These are phyloP conservation scores for Cheilosia scutellata DNA, from an alignment of 2,888 invertebrate genomes.

Conservation along the genomic window DNA sequence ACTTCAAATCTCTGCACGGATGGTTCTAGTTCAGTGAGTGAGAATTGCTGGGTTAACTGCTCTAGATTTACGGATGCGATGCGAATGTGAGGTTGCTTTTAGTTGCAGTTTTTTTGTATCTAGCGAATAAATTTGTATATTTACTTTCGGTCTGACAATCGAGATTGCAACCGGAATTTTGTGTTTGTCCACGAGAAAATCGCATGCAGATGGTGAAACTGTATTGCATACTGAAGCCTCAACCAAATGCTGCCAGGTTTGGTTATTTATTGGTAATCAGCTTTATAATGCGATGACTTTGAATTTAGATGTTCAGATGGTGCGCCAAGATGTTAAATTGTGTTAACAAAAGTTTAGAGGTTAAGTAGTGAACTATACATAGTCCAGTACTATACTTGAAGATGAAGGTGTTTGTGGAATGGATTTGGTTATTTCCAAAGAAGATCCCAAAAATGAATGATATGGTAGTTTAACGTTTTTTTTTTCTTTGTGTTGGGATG, in stretches of 20 bases:
- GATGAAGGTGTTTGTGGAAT: neutral
- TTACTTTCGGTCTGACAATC: conserved; percentile 25
- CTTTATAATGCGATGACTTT: conserved; percentile 19
- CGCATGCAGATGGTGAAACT: conserved; percentile 41
- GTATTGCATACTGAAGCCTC: conserved; percentile 20
- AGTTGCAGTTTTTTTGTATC: neutral
- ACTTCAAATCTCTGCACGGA: conserved; percentile 45
- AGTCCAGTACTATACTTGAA: no score
- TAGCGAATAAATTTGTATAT: conserved; percentile 27
- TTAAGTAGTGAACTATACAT: neutral
- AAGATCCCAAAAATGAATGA: no score
- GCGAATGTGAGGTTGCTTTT: conserved; percentile 5
- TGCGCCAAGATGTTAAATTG: neutral
- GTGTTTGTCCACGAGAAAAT: neutral
- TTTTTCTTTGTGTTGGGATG: neutral
- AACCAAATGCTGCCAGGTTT: conserved; percentile 36
- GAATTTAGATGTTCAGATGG: conserved; percentile 27
- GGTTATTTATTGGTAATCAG: conserved; percentile 38
- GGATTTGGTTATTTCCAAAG: neutral
- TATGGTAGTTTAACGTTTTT: neutral
- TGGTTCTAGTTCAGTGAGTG: conserved; percentile 50
- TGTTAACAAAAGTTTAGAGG: neutral
- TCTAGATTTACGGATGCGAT: conserved; percentile 50
- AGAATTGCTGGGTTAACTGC: conserved; percentile 31
- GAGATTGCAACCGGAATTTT: conserved; percentile 36